Conservation (phyloP, 2,797 vertebrate genomes). For the Oreortyx pictus region DNA sequence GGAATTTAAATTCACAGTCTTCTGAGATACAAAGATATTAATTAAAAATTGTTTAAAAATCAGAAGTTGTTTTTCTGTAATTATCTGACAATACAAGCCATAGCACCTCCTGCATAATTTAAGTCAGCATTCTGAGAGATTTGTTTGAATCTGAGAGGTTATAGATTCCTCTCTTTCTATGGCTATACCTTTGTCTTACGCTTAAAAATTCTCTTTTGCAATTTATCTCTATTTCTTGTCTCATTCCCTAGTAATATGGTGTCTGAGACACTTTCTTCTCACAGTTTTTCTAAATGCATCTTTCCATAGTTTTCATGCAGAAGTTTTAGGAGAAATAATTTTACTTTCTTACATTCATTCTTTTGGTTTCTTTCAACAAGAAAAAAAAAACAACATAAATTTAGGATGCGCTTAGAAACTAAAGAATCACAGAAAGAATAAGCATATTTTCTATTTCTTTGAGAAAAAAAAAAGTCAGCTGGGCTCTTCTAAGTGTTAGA, state of each 20-base stretch:
- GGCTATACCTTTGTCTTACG: neutral
- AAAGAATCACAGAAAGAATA: neutral
- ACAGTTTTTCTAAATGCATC: neutral
- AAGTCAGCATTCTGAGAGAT: neutral
- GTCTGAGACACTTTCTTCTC: neutral
- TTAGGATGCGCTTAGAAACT: neutral
- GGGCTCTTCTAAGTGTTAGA: neutral
- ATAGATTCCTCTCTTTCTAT: neutral
- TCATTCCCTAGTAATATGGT: neutral
- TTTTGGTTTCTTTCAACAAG: neutral
- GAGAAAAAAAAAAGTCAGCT: neutral
- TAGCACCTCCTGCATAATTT: neutral
- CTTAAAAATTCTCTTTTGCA: neutral
- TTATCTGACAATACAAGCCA: neutral
- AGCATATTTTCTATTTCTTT: neutral
- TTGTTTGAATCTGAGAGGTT: neutral
- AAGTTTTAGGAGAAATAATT: neutral
- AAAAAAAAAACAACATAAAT: neutral
- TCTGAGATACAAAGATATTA: neutral
- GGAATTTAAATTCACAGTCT: neutral
- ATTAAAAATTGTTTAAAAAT: neutral
- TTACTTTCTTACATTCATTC: neutral
- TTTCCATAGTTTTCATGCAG: neutral
- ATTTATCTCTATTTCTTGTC: neutral
- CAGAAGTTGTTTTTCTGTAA: neutral